Evolutionary conservation across 2,888 invertebrate genomes (phyloP).

Genomic region (Hypolimnas misippus): DNA sequence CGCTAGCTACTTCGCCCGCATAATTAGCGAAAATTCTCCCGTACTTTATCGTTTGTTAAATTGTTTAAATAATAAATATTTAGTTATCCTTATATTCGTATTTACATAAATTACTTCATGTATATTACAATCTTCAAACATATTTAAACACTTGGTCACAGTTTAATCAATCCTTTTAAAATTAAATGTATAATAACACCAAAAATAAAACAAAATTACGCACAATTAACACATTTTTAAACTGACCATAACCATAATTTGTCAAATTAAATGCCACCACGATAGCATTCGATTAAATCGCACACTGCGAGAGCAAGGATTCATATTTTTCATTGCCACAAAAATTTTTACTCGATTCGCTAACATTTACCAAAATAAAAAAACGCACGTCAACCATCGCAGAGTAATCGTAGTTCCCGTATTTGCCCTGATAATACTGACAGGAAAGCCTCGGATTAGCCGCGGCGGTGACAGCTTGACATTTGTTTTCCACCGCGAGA

Average conservation of each 20-base stretch:
- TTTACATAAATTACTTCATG: neutral
- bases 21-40: neutral
- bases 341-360: neutral
- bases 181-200: too few relatives aligned
- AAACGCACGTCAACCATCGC: conserved; percentile 5
- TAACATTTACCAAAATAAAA: neutral
- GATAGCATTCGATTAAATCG: neutral
- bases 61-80: neutral
- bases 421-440: conserved; percentile 50
- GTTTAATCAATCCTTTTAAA: too few relatives aligned
- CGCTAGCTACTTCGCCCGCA: neutral
- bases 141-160: neutral
- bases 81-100: too few relatives aligned
- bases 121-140: neutral
- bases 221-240: neutral
- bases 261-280: neutral
- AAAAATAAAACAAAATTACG: neutral
- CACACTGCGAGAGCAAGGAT: neutral
- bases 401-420: conserved; percentile 36
- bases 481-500: conserved; percentile 50
- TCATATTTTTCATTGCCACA: neutral
- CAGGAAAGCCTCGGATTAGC: conserved; percentile 56
- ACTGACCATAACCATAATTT: neutral
- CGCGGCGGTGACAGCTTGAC: conserved; percentile 52
- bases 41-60: neutral